Percentiles rank a stretch among this genome's conserved stretches.
Conservation (phyloP, 2,888 invertebrate genomes). For the Tipula unca region DNA sequence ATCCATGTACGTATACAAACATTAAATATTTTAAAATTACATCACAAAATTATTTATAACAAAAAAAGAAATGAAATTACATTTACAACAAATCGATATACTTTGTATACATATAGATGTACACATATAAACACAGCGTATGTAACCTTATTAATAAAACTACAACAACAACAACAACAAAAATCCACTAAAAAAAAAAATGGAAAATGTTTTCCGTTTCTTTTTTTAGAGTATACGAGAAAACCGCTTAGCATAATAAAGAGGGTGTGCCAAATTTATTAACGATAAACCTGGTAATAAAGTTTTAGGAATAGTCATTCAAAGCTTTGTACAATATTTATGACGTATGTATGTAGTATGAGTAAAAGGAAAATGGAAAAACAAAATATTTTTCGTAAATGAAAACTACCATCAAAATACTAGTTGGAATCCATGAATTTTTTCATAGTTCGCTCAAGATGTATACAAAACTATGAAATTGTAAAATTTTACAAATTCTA, state of each 20-base stretch:
- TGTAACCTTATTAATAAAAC: not conserved
- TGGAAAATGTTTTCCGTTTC: not conserved
- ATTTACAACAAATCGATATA: not conserved
- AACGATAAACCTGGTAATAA: not conserved
- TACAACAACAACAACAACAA: not conserved
- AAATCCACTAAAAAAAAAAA: not conserved
- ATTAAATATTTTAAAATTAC: not conserved
- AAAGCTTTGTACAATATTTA: not conserved
- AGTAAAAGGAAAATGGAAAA: not conserved
- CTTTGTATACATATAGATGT: not conserved
- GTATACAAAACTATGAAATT: too few relatives aligned
- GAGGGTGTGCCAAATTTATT: conserved; percentile 14
- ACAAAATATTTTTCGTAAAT: not conserved
- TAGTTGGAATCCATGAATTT: too few relatives aligned
- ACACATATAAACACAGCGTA: not conserved
- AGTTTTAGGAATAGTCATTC: not conserved
- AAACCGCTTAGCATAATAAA: conserved; percentile 8
- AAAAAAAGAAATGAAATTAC: not conserved
- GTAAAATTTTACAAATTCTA: too few relatives aligned
- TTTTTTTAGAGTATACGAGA: not conserved
- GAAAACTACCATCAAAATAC: not conserved
- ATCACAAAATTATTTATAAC: conserved; percentile 4
- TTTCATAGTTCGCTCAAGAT: too few relatives aligned
- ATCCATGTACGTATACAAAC: not conserved
- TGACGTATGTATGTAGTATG: not conserved